Evolutionary conservation across 2,797 vertebrate species (phyloP), one percentile per base, ranked within the genome.

Genomic region (Enteromius unitaeniatus): DNA sequence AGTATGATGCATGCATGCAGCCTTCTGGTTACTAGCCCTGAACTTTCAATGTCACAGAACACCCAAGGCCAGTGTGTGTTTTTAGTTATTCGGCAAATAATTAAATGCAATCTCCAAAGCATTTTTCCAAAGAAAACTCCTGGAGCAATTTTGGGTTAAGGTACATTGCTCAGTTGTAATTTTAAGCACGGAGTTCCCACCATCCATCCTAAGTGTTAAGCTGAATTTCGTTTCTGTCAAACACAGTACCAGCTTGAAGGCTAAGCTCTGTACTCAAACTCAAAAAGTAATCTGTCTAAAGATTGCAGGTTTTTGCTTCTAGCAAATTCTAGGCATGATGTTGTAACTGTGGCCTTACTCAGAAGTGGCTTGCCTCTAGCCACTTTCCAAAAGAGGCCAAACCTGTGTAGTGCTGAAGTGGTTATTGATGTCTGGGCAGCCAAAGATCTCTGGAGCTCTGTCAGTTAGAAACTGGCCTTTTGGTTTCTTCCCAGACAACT

Each of bases 321-420:
- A 34, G 70, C 26, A 21, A 74, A 53, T 49, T 26, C 13, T 1
- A 40, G 40, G 3, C 40, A 6, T 65, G 26, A 34, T 65, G 15
- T 28, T 78, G 53, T 4, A 45, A 64, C 31, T 62, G 55, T 62
- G 17, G 15, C 23, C 47, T 53, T 17, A 0, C 47, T 74, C 47
- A 75, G 21, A 75, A 58, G 13, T 15, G 51, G 34, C 51, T 26
- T 58, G 65, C 51, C 37, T 81, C 51, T 45, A 72, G 51, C 23
- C 40, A 60, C 23, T 78, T 37, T 78, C 15, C 2, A 47, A 34
- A 53, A 78, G 55, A 64, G 23, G 40, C 42, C 31, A 62, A 77
- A 47, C 37, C 40, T 45, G 75, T 78, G 21, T 64, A 78, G n/a
- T 60, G 40, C 17, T 78, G 23, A 78, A 81, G 37, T 31, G 40